phyloP scores from a whole-genome alignment of 53 echinoderm and acorn worm species.

The Actinopyga echinites region DNA sequence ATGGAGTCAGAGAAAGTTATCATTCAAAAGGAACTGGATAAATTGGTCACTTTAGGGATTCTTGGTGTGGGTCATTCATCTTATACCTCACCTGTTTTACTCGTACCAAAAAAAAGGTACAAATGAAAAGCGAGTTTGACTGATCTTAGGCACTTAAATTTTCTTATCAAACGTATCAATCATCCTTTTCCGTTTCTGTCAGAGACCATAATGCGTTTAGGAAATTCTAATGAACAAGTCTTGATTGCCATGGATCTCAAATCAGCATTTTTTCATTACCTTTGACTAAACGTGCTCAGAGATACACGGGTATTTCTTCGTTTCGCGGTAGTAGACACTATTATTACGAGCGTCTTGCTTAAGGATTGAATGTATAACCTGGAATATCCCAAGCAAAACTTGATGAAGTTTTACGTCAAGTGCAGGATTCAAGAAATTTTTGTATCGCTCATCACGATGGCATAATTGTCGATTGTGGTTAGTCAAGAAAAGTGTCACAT shows the following conservation, averaged over 20 bases:
- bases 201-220: no score
- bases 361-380: conserved; percentile 49
- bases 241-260: conserved; percentile 53
- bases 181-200: conserved; percentile 41
- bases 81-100: conserved; percentile 54
- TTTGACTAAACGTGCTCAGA: no score
- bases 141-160: conserved; percentile 49
- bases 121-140: conserved; percentile 48
- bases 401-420: conserved; percentile 41
- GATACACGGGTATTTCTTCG: conserved; percentile 49
- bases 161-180: conserved; percentile 26
- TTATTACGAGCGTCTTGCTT: conserved; percentile 47
- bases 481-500: conserved; percentile 40
- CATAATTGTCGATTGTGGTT: conserved; percentile 48
- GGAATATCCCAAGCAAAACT: conserved; percentile 47
- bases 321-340: conserved; percentile 57
- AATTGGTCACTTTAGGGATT: conserved; percentile 51
- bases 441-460: conserved; percentile 61
- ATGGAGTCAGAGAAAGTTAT: conserved; percentile 30
- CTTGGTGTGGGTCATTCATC: conserved; percentile 48
- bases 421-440: conserved; percentile 32
- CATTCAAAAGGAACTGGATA: conserved; percentile 36
- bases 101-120: conserved; percentile 40
- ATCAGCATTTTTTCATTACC: conserved; percentile 53
- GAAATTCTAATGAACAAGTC: conserved; percentile 46